These are phyloP conservation scores for Sitophilus oryzae DNA, from an alignment of 1,140 invertebrate species.

Conservation along the genomic window DNA sequence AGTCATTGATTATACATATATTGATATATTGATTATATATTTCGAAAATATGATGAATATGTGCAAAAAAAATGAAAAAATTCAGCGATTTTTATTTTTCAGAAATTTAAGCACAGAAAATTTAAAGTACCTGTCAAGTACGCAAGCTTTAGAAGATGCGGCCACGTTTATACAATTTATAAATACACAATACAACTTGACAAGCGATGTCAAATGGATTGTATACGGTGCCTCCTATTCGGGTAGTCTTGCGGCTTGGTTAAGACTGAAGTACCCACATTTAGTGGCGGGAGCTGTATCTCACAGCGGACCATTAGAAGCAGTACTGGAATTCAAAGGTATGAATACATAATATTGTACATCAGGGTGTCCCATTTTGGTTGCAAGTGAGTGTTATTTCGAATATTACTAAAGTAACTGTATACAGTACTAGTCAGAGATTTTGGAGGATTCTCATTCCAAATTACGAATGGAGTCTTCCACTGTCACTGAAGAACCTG, in stretches of 20 bases:
- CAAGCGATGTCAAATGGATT: constrained; percentile 71
- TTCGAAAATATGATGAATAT: too few relatives aligned
- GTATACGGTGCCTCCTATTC: constrained; percentile 91
- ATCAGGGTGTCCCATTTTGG: too few relatives aligned
- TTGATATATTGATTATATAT: too few relatives aligned
- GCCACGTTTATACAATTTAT: constrained; percentile 72
- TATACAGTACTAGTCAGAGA: too few relatives aligned
- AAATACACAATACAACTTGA: constrained; percentile 58
- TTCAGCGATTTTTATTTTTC: constrained; percentile 37
- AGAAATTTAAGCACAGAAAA: constrained; percentile 74
- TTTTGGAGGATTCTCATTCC: too few relatives aligned
- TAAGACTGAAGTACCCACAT: constrained; percentile 84
- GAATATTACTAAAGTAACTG: neutral
- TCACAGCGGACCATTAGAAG: constrained; percentile 78
- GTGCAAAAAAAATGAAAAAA: too few relatives aligned
- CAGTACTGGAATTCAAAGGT: constrained; percentile 77
- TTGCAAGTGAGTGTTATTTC: too few relatives aligned
- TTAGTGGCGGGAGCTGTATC: constrained; percentile 79
- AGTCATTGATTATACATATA: too few relatives aligned
- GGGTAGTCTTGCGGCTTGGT: constrained; percentile 85
- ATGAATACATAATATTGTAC: too few relatives aligned
- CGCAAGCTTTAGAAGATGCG: constrained; percentile 85
- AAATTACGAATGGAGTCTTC: too few relatives aligned
- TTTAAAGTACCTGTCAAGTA: constrained; percentile 71
- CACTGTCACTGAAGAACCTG: too few relatives aligned